Base-by-base conservation (phyloP, 2,888 invertebrate species). In the Dascillus cervinus region DNA sequence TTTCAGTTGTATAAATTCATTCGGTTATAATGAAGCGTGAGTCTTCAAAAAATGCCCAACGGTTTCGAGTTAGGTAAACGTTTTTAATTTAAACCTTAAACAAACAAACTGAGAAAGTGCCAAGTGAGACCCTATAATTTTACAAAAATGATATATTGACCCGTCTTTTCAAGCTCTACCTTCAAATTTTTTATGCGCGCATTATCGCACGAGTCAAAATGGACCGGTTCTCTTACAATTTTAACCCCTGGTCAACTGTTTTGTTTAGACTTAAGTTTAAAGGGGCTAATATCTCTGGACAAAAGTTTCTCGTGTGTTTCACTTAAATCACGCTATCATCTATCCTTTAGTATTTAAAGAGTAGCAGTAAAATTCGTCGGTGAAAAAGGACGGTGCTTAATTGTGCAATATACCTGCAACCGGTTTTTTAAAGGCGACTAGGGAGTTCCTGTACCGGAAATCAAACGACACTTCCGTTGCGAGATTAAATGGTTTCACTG, bases 391-490 rank as follows among this genome's bases (percentile, higher is more conserved):
- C 17, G 17, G 17, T 6, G 4, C 5, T 6, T 35, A 39, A 36
- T 33, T 21, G 25, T 29, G 31, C 30, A 32, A 37, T 40, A 33
- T 48, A 46, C 46, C 47, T 46, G 44, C 39, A 37, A 48, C 46
- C 46, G 46, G 47, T 44, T 44, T 36, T 41, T 33, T n/a, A n/a
- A n/a, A n/a, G 26, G 31, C 22, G 24, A 34, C 25, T 28, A 40
- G 39, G 36, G 40, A 34, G 40, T 40, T 40, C 40, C 40, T 34
- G 43, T 42, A 41, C 46, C 46, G 47, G 47, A 48, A 48, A 48
- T 46, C n/a, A 40, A 39, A 39, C 34, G 39, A 43, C 46, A 44
- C 47, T 48, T 48, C 47, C 47, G 46, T 46, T 46, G 43, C 29
- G 43, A 44, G 46, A 46, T 46, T 46, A 44, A 44, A 46, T 46